A percentile compares a stretch with the other conserved stretches of the same genome.
phyloP scores from a whole-genome alignment of 2,113 vertebrate genomes.

The Bufo gargarizans region DNA sequence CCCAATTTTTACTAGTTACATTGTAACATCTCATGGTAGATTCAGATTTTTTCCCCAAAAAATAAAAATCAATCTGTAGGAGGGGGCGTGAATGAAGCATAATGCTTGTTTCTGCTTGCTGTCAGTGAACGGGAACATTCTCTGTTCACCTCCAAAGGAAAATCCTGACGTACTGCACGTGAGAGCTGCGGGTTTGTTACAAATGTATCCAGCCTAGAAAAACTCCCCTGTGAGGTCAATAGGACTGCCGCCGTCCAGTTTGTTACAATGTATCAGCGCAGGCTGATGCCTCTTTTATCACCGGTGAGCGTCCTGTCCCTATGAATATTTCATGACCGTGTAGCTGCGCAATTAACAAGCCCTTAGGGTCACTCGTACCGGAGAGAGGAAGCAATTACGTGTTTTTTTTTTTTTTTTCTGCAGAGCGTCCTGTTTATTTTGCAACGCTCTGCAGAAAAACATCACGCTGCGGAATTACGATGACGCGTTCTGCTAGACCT shows the following conservation, averaged over 20 bases:
- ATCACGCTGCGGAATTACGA: neutral
- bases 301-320: neutral
- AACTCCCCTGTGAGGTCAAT: neutral
- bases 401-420: neutral
- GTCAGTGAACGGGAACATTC: neutral
- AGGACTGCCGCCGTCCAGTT: neutral
- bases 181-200: neutral
- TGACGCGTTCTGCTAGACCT: neutral
- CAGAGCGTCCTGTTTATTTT: neutral
- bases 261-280: neutral
- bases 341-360: neutral
- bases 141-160: neutral
- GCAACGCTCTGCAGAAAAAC: slow-evolving; percentile 7
- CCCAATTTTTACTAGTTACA: too few relatives aligned
- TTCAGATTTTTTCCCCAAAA: too few relatives aligned
- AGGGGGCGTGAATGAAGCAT: too few relatives aligned
- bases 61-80: too few relatives aligned
- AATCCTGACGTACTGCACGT: neutral
- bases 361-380: neutral
- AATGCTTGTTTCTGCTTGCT: neutral
- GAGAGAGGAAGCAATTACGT: slow-evolving; percentile 14
- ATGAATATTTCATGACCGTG: slow-evolving; percentile 35
- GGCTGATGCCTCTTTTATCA: neutral
- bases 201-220: neutral
- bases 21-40: too few relatives aligned